Evolutionary conservation across 2,113 vertebrate genomes (phyloP), one percentile per base, ranked within the genome.

Genomic region (Tyto alba): DNA sequence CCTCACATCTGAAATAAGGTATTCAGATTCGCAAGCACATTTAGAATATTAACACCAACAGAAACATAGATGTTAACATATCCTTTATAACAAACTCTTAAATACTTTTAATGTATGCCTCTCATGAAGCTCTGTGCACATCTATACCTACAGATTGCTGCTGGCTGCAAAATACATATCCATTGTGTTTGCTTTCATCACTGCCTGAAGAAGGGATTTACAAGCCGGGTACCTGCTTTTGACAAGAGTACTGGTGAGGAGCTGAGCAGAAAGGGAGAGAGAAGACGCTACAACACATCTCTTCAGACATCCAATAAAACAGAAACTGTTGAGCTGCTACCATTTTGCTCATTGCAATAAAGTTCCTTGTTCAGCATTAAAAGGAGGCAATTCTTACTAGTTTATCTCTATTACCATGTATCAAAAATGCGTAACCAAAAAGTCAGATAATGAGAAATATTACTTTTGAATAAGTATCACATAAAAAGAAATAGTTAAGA

Each of bases 171-270:
- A 59, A 67, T 1, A 16, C 59, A 12, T 7, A 25, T 13, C 60
- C n/a, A 7, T 9, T 18, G 55, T 47, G 68, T 62, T 74, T 85
- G 64, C 84, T 56, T 27, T 59, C 43, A 13, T 47, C 0, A 0
- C 77, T 75, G 91, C 89, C 91, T 75, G 56, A 43, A 80, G 57
- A 92, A 79, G 80, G 86, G 80, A 89, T 95, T 89, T 93, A 72
- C 17, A 81, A 79, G 92, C 47, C 90, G 57, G 73, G 48, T 72
- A 63, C 34, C 56, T 64, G 77, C 57, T 57, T 90, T 34, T 50
- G 52, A 67, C 0, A 14, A 79, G 73, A 23, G 6, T 20, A 22
- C 26, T 16, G 74, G 66, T 0, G 29, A 87, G 77, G 64, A 60
- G 88, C 50, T 22, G 90, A 90, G 68, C 59, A 56, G 74, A 62